Conservation (phyloP, 1,140 invertebrate species). For the Drosophila obscura region DNA sequence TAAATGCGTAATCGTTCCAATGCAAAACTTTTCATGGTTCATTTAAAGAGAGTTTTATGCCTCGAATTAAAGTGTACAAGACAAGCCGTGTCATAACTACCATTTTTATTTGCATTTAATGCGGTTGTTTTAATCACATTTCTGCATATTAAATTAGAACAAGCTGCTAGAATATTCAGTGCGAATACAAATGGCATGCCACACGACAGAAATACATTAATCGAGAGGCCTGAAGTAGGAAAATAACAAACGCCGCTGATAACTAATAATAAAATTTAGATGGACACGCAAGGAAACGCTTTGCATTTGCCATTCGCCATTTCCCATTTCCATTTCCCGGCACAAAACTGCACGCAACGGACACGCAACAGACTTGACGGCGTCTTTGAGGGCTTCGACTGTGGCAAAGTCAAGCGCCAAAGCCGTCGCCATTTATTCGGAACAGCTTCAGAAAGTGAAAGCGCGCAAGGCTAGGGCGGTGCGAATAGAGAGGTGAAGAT, state of each 20-base stretch:
- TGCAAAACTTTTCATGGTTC: constrained; percentile 16
- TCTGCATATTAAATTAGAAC: constrained; percentile 30
- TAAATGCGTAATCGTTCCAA: constrained; percentile 3
- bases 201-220: constrained; percentile 71
- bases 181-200: constrained; percentile 47
- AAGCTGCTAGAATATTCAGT: constrained; percentile 58
- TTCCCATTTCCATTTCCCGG: constrained; percentile 53
- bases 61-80: neutral
- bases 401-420: constrained; percentile 58
- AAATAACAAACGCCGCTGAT: constrained; percentile 57
- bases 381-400: constrained; percentile 3
- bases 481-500: constrained; percentile 35
- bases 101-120: constrained; percentile 47
- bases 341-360: constrained; percentile 55
- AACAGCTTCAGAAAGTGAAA: constrained; percentile 34
- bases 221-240: constrained; percentile 43
- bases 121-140: constrained; percentile 65
- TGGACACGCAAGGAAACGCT: constrained; percentile 73
- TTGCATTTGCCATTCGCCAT: constrained; percentile 57
- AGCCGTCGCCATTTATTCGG: constrained; percentile 40
- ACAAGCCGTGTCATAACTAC: neutral
- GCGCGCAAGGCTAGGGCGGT: constrained; percentile 12
- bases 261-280: constrained; percentile 78
- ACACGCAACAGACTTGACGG: constrained; percentile 32
- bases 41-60: constrained; percentile 1